These are phyloP conservation scores for Orchestes rusci DNA, from an alignment of 2,888 invertebrate genomes.

Conservation along the genomic window DNA sequence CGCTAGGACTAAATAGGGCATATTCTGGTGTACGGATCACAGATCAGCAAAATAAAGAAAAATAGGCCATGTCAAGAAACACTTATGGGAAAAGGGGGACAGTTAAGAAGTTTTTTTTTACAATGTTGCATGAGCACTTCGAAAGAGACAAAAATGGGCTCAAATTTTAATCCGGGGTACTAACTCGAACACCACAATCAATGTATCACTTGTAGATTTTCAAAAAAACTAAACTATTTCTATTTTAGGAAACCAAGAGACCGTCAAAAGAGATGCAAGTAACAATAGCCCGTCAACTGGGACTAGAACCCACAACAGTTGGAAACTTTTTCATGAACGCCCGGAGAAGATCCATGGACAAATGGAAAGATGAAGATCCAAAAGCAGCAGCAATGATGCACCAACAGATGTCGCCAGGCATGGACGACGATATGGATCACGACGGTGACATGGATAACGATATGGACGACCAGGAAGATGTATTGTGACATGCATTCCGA, in stretches of 20 bases:
- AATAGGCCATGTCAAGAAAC: no score
- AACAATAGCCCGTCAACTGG: slow-evolving; percentile 94
- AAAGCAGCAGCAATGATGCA: slow-evolving; percentile 45
- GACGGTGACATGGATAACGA: slow-evolving; percentile 48
- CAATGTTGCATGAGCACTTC: no score
- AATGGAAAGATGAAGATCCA: slow-evolving; percentile 93
- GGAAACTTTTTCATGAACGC: slow-evolving; percentile 96
- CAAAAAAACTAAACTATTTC: no score
- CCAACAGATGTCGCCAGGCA: slow-evolving; percentile 44
- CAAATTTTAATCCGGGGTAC: no score
- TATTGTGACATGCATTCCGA: slow-evolving; percentile 50
- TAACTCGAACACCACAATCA: no score
- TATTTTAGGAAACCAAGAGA: slow-evolving; percentile 91
- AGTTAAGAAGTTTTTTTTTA: no score
- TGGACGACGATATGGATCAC: slow-evolving; percentile 43
- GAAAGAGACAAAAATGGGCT: no score
- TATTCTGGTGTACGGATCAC: no score
- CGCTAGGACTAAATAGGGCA: no score
- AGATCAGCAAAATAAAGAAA: no score
- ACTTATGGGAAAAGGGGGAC: no score
- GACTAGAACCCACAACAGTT: slow-evolving; percentile 94
- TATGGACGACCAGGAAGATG: slow-evolving; percentile 50
- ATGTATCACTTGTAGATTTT: no score
- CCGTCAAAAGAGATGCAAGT: slow-evolving; percentile 99
- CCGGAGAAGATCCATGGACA: slow-evolving; percentile 92